A percentile compares a stretch with the other conserved stretches of the same genome.
These are phyloP conservation scores for Aleiodes leptofemur DNA, from an alignment of 2,888 invertebrate species.

Conservation along the genomic window DNA sequence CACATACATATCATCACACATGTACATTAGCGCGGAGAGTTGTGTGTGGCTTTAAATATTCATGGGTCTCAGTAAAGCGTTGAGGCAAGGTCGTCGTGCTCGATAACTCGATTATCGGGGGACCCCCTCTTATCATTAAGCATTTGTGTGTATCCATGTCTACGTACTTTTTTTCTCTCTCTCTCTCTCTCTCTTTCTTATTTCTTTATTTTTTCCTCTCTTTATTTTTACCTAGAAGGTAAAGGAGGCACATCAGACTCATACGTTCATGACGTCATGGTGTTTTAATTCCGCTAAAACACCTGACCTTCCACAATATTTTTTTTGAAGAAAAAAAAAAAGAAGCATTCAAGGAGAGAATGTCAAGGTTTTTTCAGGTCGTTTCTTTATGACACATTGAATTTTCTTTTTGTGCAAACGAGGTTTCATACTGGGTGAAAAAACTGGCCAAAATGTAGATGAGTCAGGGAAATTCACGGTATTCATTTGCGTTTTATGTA, in stretches of 20 bases:
- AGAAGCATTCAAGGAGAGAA: slow-evolving; percentile 42
- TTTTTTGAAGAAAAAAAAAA: slow-evolving; percentile 43
- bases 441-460: too few relatives aligned
- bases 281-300: slow-evolving; percentile 65
- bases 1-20: slow-evolving; percentile 22
- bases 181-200: neutral
- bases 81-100: slow-evolving; percentile 34
- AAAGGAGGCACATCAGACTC: slow-evolving; percentile 15
- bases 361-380: slow-evolving; percentile 30
- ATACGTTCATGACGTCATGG: slow-evolving; percentile 50
- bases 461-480: too few relatives aligned
- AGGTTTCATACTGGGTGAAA: too few relatives aligned
- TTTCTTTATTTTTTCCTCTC: too few relatives aligned
- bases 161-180: slow-evolving; percentile 17
- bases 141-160: slow-evolving; percentile 6
- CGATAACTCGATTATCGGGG: slow-evolving; percentile 39
- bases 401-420: slow-evolving; percentile 1
- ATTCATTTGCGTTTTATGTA: too few relatives aligned
- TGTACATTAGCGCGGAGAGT: neutral
- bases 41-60: slow-evolving; percentile 30
- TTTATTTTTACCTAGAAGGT: too few relatives aligned
- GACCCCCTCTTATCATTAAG: slow-evolving; percentile 23
- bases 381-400: slow-evolving; percentile 12
- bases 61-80: slow-evolving; percentile 15
- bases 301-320: slow-evolving; percentile 66